Percentiles rank a stretch among this genome's conserved stretches.
Evolutionary conservation across 2,113 vertebrate genomes (phyloP).

Genomic region (Malurus cyaneus): DNA sequence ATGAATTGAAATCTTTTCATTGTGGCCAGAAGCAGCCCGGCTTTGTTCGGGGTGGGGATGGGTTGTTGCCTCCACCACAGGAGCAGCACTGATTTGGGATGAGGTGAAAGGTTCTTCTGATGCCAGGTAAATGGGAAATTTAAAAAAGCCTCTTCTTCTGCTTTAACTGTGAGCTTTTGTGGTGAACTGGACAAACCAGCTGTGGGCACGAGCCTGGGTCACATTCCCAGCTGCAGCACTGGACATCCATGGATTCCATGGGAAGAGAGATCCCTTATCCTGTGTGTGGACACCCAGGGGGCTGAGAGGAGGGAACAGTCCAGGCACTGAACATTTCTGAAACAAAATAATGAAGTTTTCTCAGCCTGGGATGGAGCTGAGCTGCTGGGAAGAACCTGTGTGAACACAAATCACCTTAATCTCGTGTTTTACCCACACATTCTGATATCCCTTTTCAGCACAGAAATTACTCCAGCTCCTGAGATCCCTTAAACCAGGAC

Average conservation of each 20-base stretch:
- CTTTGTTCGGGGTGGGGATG: neutral
- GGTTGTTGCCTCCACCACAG: neutral
- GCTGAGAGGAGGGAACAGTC: neutral
- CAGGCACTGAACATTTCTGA: neutral
- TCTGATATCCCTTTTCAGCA: neutral
- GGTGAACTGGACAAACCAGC: neutral
- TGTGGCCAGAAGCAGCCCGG: neutral
- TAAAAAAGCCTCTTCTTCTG: neutral
- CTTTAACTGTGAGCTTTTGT: neutral
- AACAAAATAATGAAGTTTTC: neutral
- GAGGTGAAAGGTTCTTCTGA: neutral
- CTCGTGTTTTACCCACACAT: neutral
- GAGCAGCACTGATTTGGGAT: neutral
- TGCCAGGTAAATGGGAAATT: neutral
- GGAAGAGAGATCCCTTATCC: neutral
- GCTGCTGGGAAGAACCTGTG: neutral
- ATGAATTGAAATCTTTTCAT: neutral
- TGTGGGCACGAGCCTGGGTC: neutral
- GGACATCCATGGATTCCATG: accelerated
- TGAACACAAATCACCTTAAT: neutral
- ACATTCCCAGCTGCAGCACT: neutral
- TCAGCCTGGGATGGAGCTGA: neutral
- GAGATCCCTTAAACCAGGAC: neutral
- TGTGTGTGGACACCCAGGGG: neutral
- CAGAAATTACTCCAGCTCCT: neutral